A percentile compares a stretch with the other conserved stretches of the same genome.
Evolutionary conservation across 2,113 vertebrate genomes (phyloP).

Genomic region (Telmatochromis brichardi): DNA sequence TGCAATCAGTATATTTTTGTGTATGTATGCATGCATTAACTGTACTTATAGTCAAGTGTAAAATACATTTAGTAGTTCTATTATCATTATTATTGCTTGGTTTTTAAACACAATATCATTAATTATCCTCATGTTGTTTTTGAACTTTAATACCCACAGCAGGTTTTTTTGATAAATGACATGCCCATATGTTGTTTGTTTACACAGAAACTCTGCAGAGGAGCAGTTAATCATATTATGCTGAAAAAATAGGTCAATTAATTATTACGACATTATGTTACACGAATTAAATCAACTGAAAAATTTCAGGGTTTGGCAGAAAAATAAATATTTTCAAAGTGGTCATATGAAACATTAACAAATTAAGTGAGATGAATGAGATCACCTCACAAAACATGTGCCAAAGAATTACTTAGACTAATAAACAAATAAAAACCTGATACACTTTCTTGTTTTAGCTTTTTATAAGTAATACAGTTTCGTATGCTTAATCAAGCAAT

Average conservation of each 20-base stretch:
- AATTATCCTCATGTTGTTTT: slow-evolving; percentile 42
- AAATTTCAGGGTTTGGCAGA: not conserved
- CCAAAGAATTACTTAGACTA: not conserved
- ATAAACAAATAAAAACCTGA: not conserved
- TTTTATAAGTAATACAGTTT: not conserved
- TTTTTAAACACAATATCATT: slow-evolving; percentile 6
- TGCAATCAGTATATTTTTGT: not conserved
- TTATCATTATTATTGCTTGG: not conserved
- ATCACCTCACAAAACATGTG: not conserved
- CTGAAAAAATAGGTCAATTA: slow-evolving; percentile 35
- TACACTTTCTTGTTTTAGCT: not conserved
- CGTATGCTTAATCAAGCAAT: not conserved
- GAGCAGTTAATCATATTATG: slow-evolving; percentile 53
- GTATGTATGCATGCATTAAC: not conserved
- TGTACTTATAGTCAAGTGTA: not conserved
- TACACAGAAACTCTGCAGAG: slow-evolving; percentile 33
- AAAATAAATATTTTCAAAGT: not conserved
- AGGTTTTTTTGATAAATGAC: slow-evolving; percentile 58
- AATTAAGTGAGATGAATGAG: not conserved
- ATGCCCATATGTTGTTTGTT: slow-evolving; percentile 53
- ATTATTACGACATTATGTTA: slow-evolving; percentile 50
- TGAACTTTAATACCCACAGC: slow-evolving; percentile 50
- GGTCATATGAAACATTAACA: not conserved
- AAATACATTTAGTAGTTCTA: not conserved
- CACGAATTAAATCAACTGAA: slow-evolving; percentile 17